Conservation (phyloP, 2,113 vertebrate genomes). For the Oncorhynchus clarkii region DNA sequence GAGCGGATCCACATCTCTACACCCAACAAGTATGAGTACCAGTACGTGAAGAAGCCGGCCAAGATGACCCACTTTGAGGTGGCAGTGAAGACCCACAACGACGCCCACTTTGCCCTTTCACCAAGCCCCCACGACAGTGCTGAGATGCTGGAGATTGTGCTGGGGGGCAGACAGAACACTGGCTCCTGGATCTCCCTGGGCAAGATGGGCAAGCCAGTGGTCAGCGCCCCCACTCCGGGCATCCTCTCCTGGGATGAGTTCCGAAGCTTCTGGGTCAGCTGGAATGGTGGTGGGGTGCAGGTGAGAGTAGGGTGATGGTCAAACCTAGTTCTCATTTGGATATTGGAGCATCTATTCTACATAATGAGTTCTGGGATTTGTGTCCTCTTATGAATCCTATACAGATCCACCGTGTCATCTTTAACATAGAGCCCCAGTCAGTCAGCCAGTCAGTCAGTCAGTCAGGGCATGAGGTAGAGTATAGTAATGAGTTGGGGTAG, state of each 20-base stretch:
- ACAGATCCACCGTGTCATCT: too few species aligned
- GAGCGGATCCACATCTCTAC: constrained; percentile 96
- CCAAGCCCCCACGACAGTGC: constrained; percentile 83
- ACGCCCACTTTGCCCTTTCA: constrained; percentile 85
- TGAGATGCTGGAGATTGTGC: constrained; percentile 86
- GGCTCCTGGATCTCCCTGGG: constrained; percentile 85
- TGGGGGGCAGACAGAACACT: constrained; percentile 86
- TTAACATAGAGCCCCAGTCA: too few species aligned
- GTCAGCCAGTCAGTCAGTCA: too few species aligned
- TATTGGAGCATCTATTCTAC: too few species aligned
- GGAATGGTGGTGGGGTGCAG: constrained; percentile 82
- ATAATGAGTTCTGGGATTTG: too few species aligned
- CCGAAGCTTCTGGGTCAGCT: constrained; percentile 91
- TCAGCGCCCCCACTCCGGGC: constrained; percentile 74
- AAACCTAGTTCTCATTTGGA: too few species aligned
- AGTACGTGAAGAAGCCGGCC: constrained; percentile 86
- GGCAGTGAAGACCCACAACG: constrained; percentile 87
- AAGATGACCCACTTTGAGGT: constrained; percentile 81
- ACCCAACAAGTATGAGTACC: constrained; percentile 95
- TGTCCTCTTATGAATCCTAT: too few species aligned
- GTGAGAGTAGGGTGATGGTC: constrained; percentile 46
- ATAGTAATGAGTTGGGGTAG: neutral
- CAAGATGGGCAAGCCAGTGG: constrained; percentile 85
- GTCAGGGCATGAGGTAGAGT: too few species aligned
- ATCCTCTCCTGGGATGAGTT: constrained; percentile 95